These are phyloP conservation scores for Ptychadena robeensis DNA, from an alignment of 2,797 vertebrate genomes.

Conservation along the genomic window DNA sequence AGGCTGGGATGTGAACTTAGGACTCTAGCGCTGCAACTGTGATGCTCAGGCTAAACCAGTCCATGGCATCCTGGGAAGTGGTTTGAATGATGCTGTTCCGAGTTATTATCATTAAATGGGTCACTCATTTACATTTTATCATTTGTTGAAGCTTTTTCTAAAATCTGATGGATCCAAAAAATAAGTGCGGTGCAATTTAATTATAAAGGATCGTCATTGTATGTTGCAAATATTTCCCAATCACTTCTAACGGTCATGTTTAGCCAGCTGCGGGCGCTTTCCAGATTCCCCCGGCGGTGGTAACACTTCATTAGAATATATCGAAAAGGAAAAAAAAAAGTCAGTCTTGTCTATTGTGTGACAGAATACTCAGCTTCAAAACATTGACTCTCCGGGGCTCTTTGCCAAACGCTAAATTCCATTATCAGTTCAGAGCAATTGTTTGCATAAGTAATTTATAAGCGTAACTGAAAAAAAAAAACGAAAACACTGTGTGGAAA, in stretches of 20 bases:
- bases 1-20: too few species aligned
- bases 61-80: too few species aligned
- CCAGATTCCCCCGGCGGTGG: neutral
- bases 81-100: too few species aligned
- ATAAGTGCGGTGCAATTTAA: too few species aligned
- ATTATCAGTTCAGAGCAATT: constrained; percentile 54
- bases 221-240: neutral
- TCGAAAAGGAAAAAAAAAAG: constrained; percentile 12
- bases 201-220: neutral
- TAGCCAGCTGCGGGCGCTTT: neutral
- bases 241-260: neutral
- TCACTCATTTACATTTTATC: too few species aligned
- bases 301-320: constrained; percentile 44
- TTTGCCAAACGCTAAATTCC: constrained; percentile 41
- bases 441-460: constrained; percentile 59
- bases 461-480: constrained; percentile 35
- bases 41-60: too few species aligned
- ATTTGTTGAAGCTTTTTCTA: too few species aligned
- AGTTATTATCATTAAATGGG: too few species aligned
- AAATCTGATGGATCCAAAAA: too few species aligned
- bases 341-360: constrained; percentile 26
- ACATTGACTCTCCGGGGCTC: constrained; percentile 25
- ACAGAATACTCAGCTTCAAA: constrained; percentile 40
- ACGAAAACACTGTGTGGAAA: constrained; percentile 16
- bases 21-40: too few species aligned